phyloP scores from a whole-genome alignment of 2,797 vertebrate genomes.

The Graptemys geographica region DNA sequence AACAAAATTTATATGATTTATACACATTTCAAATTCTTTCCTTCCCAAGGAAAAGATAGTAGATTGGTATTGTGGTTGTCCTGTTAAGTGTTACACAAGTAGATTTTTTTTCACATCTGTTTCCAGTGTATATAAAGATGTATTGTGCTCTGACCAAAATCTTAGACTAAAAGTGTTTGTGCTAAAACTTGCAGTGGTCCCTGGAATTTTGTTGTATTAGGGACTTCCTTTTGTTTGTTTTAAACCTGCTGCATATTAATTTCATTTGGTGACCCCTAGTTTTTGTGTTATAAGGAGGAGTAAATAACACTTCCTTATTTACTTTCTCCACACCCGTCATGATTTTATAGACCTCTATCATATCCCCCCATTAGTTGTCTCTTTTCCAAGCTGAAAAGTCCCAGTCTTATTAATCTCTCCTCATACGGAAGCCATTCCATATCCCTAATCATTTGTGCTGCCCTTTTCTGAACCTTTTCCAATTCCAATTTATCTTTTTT shows the following conservation, averaged over 20 bases:
- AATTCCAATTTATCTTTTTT: background rate
- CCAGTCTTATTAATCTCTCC: too few relatives aligned
- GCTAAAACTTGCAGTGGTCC: background rate
- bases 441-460: too few relatives aligned
- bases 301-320: too few relatives aligned
- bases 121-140: slow-evolving; percentile 3
- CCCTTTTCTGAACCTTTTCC: too few relatives aligned
- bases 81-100: background rate
- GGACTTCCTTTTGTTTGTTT: background rate
- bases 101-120: background rate
- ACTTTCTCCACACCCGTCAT: too few relatives aligned
- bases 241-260: too few relatives aligned
- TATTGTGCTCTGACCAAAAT: background rate
- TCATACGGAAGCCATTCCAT: too few relatives aligned
- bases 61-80: background rate
- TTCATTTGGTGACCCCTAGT: too few relatives aligned
- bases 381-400: too few relatives aligned
- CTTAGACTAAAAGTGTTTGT: background rate
- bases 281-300: too few relatives aligned
- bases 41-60: background rate
- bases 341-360: too few relatives aligned
- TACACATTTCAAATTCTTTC: background rate
- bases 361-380: too few relatives aligned
- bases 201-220: background rate
- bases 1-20: background rate